Evolutionary conservation across 1,140 invertebrate species (phyloP).

Genomic region (Bombus picipes): DNA sequence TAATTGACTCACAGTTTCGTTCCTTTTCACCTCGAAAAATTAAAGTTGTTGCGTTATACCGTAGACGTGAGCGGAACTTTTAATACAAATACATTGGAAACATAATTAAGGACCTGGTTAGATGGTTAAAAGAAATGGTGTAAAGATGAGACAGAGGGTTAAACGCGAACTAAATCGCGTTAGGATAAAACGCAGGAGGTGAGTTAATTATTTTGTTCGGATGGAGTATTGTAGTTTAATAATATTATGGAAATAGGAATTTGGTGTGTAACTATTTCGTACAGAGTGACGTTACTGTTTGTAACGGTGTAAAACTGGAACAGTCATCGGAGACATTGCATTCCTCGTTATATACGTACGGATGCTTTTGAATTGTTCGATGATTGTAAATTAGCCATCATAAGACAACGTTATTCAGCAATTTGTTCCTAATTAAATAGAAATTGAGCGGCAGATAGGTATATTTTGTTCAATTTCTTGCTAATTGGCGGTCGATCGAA

Average conservation of each 20-base stretch:
- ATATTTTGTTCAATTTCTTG: background rate
- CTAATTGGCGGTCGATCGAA: background rate
- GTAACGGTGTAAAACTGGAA: background rate
- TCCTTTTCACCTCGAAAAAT: background rate
- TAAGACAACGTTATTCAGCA: background rate
- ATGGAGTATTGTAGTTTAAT: background rate
- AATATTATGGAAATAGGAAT: background rate
- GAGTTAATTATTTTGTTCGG: background rate
- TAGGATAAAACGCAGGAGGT: background rate
- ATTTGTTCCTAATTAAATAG: background rate
- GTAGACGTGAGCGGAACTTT: background rate
- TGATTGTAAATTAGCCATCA: background rate
- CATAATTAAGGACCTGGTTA: background rate
- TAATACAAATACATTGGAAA: too few species aligned
- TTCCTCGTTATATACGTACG: background rate
- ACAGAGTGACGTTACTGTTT: background rate
- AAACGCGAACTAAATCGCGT: background rate
- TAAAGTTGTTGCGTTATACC: background rate
- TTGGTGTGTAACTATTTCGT: background rate
- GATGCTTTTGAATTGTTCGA: background rate
- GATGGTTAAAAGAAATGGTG: background rate
- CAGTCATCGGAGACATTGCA: background rate
- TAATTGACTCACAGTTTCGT: slow-evolving; percentile 44
- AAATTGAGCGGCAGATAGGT: background rate
- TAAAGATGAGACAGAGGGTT: background rate